These are phyloP conservation scores for Drymonia ruficornis DNA, from an alignment of 2,888 invertebrate genomes.

Conservation along the genomic window DNA sequence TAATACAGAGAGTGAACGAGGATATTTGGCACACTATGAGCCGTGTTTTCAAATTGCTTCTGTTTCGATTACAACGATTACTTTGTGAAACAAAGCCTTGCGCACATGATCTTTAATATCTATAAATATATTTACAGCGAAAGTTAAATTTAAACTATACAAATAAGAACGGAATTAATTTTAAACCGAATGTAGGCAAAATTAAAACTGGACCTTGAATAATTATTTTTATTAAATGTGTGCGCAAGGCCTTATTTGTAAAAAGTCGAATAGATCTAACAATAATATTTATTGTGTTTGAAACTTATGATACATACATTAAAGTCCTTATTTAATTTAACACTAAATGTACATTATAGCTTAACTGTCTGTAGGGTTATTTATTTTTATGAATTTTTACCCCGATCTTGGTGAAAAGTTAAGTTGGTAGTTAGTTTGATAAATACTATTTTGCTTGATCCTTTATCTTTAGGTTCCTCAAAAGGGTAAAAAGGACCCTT, in stretches of 20 bases:
- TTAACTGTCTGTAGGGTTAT: no score
- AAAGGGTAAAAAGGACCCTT: background rate
- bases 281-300: background rate
- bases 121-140: background rate
- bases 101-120: background rate
- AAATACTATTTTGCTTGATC: no score
- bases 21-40: conserved; percentile 66
- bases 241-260: conserved; percentile 10
- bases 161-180: no score
- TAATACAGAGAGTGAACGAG: conserved; percentile 57
- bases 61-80: conserved; percentile 19
- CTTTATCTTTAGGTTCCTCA: background rate
- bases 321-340: background rate
- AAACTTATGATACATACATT: background rate
- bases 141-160: no score
- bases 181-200: no score
- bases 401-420: no score
- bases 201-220: no score
- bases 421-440: no score
- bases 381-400: no score
- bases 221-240: background rate
- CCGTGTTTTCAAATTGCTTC: conserved; percentile 33
- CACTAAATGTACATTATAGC: no score
- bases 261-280: background rate
- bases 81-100: conserved; percentile 8